Evolutionary conservation across 2,888 invertebrate genomes (phyloP).

Genomic region (Geotrupes spiniger): DNA sequence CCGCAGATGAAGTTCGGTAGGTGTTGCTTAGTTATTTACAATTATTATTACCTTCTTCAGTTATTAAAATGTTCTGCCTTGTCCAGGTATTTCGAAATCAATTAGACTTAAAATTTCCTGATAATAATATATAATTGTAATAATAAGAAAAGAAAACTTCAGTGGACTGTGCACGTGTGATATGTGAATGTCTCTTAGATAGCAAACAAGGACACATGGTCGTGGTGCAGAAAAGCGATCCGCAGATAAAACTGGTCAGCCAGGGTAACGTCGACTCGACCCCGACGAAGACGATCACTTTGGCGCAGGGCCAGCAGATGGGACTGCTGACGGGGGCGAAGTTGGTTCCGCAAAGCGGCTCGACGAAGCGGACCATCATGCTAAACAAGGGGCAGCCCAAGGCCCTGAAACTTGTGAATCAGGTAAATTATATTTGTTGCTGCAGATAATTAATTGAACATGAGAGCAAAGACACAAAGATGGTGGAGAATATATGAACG

Average conservation of each 20-base stretch:
- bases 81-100: too few species aligned
- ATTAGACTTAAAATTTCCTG: neutral
- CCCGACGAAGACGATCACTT: slow-evolving; percentile 60
- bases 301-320: slow-evolving; percentile 64
- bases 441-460: too few species aligned
- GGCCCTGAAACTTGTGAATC: slow-evolving; percentile 45
- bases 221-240: slow-evolving; percentile 40
- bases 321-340: slow-evolving; percentile 55
- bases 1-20: slow-evolving; percentile 26
- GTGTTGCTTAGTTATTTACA: too few species aligned
- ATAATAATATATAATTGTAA: neutral
- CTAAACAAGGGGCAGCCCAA: slow-evolving; percentile 43
- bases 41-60: too few species aligned
- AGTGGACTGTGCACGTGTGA: too few species aligned
- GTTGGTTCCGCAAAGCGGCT: slow-evolving; percentile 49
- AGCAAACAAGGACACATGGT: slow-evolving; percentile 30
- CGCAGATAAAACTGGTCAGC: slow-evolving; percentile 26
- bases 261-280: slow-evolving; percentile 39
- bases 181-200: too few species aligned
- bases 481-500: too few species aligned
- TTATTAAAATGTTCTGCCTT: too few species aligned
- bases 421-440: slow-evolving; percentile 31
- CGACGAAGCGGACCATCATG: slow-evolving; percentile 49
- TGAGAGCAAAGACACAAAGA: too few species aligned
- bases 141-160: too few species aligned